Evolutionary conservation across 1,140 invertebrate genomes (phyloP).

Genomic region (Panagrolaimus sp.): DNA sequence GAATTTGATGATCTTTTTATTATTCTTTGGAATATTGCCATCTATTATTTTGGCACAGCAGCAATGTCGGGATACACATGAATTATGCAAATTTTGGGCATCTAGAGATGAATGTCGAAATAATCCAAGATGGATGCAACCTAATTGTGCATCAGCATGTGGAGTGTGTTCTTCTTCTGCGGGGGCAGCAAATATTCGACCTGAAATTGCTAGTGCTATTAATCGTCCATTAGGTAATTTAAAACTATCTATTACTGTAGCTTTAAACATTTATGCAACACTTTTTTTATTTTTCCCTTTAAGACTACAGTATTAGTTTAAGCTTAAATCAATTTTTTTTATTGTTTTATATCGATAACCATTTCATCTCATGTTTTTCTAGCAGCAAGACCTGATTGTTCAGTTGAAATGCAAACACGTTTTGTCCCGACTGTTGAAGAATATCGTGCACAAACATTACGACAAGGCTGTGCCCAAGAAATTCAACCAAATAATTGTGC

Average conservation of each 20-base stretch:
- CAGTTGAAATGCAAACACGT: slow-evolving; percentile 25
- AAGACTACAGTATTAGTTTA: too few species aligned
- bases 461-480: slow-evolving; percentile 34
- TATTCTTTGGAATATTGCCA: background rate
- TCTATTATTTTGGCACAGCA: background rate
- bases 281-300: too few species aligned
- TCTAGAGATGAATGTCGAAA: slow-evolving; percentile 22
- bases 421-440: slow-evolving; percentile 30
- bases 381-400: background rate
- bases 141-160: slow-evolving; percentile 32
- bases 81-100: slow-evolving; percentile 29
- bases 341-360: slow-evolving; percentile 14
- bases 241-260: background rate
- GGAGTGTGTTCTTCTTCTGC: slow-evolving; percentile 12
- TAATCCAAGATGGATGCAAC: slow-evolving; percentile 32
- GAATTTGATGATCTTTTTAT: background rate
- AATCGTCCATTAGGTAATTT: background rate
- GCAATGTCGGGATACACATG: slow-evolving; percentile 16
- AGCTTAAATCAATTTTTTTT: too few species aligned
- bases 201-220: background rate
- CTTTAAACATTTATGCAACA: too few species aligned
- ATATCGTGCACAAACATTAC: slow-evolving; percentile 26
- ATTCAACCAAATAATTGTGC: slow-evolving; percentile 36
- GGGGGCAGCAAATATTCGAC: background rate
- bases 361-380: background rate